Conservation (phyloP, 2,888 invertebrate genomes). For the Drosophila merina region DNA sequence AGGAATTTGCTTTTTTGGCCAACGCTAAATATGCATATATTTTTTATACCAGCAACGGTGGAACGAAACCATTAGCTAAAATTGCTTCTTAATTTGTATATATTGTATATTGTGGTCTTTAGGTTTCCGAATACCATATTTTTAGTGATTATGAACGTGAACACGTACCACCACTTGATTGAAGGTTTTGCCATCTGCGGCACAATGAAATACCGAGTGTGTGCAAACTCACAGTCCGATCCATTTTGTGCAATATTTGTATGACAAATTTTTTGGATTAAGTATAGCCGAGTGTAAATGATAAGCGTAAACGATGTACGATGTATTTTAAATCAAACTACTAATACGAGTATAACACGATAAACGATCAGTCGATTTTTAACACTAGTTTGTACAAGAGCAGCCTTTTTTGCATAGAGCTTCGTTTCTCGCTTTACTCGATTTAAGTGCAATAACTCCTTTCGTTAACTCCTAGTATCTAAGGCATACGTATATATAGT, state of each 20-base stretch:
- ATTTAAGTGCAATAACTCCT: conserved; percentile 74
- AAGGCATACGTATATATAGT: conserved; percentile 44
- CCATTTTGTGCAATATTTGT: conserved; percentile 81
- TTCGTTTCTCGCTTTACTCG: conserved; percentile 65
- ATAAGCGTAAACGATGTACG: conserved; percentile 50
- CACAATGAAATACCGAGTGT: conserved; percentile 21
- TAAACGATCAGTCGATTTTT: conserved; percentile 63
- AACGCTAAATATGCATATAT: conserved; percentile 43
- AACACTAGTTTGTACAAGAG: conserved; percentile 72
- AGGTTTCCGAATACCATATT: conserved; percentile 70
- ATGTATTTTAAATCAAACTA: conserved; percentile 46
- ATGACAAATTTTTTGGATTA: conserved; percentile 79
- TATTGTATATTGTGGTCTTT: conserved; percentile 71
- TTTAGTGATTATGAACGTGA: conserved; percentile 47
- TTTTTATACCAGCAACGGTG: conserved; percentile 60
- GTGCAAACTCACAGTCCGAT: conserved; percentile 76
- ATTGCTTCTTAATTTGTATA: conserved; percentile 70
- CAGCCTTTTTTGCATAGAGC: conserved; percentile 77
- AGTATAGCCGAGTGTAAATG: conserved; percentile 44
- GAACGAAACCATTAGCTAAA: conserved; percentile 38
- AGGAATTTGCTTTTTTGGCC: conserved; percentile 47
- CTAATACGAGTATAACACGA: conserved; percentile 12
- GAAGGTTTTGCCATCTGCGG: conserved; percentile 65
- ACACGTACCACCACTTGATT: conserved; percentile 76
- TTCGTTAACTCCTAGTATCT: conserved; percentile 61